A percentile compares a stretch with the other conserved stretches of the same genome.
Evolutionary conservation across 2,888 invertebrate species (phyloP).

Genomic region (Osmoderma eremita): DNA sequence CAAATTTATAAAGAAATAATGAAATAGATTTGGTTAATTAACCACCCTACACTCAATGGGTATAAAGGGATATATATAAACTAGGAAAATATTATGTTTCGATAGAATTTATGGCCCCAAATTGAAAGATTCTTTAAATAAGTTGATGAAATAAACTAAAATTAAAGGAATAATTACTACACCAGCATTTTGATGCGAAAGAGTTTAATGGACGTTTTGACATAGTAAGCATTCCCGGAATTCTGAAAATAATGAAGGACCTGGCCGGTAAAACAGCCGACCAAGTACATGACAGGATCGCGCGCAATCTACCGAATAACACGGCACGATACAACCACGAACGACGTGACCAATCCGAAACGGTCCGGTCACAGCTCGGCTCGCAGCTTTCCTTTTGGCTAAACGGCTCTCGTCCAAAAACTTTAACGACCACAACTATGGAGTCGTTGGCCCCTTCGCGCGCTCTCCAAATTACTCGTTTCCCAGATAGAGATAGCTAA

Average conservation of each 20-base stretch:
- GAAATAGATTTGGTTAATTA: too few species aligned
- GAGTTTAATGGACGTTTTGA: constrained; percentile 9
- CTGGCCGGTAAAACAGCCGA: neutral
- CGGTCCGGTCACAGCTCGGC: constrained; percentile 16
- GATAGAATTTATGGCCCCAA: too few species aligned
- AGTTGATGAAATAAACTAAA: too few species aligned
- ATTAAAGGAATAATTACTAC: too few species aligned
- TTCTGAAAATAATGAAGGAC: constrained; percentile 44
- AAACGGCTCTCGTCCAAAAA: constrained; percentile 58
- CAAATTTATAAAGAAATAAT: too few species aligned
- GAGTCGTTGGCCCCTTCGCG: constrained; percentile 45
- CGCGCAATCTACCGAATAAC: constrained; percentile 41
- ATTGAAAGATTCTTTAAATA: too few species aligned
- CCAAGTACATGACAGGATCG: constrained; percentile 1
- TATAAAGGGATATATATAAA: too few species aligned
- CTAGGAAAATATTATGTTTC: too few species aligned
- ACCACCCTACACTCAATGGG: too few species aligned
- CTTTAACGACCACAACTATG: constrained; percentile 55
- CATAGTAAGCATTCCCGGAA: constrained; percentile 31
- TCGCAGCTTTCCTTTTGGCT: constrained; percentile 52
- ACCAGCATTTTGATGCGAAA: too few species aligned
- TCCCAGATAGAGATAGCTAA: constrained; percentile 45
- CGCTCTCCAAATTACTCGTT: constrained; percentile 43
- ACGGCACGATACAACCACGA: constrained; percentile 40
- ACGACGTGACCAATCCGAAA: constrained; percentile 33